Conservation (phyloP, 2,888 invertebrate genomes). For the Tridacna gigas region DNA sequence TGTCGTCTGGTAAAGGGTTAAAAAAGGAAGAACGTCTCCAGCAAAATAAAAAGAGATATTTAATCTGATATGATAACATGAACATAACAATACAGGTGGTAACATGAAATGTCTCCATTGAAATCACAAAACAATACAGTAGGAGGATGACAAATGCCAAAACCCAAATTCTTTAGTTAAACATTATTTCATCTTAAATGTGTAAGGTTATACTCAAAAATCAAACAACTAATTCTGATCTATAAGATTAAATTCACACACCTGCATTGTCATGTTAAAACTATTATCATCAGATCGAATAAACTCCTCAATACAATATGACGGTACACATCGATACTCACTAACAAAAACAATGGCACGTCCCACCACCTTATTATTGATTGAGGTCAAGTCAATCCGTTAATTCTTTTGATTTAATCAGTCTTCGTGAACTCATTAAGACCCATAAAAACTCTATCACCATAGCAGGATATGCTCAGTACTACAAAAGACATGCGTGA, state of each 20-base stretch:
- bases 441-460: constrained; percentile 59
- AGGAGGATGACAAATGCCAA: too few species aligned
- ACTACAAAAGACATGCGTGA: constrained; percentile 47
- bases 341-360: constrained; percentile 51
- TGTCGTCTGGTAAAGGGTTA: too few species aligned
- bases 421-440: constrained; percentile 40
- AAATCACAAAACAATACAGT: too few species aligned
- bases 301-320: constrained; percentile 18
- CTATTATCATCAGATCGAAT: neutral
- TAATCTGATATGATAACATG: neutral
- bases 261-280: constrained; percentile 19
- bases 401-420: constrained; percentile 22
- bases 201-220: too few species aligned
- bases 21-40: too few species aligned
- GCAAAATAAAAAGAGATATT: too few species aligned
- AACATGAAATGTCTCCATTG: neutral
- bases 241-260: constrained; percentile 19
- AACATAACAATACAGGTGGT: constrained; percentile 16
- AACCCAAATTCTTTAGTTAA: too few species aligned
- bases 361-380: constrained; percentile 17
- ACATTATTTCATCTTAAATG: too few species aligned
- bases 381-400: constrained; percentile 27
- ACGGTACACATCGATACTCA: neutral
- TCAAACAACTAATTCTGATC: neutral
- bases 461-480: constrained; percentile 63